Evolutionary conservation across 2,113 vertebrate species (phyloP), one percentile per base, ranked within the genome.

Genomic region (Genyomyrus donnyi): DNA sequence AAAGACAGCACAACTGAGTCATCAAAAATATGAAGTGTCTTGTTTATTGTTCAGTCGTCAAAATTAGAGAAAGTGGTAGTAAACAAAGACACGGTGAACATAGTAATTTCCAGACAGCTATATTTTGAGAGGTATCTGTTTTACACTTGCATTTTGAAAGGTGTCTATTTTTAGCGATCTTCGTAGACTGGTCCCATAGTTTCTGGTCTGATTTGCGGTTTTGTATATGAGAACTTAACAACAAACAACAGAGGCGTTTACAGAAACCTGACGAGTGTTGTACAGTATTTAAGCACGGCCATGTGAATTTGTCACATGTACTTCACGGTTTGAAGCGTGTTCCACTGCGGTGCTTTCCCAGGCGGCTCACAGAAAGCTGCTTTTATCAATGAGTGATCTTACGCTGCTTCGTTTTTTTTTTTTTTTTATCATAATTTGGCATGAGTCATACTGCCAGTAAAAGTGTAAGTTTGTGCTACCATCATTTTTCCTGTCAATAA

Each of bases 221-320:
- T 10, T 45, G 53, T 66, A 27, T 62, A 66, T 62, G 56, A 62
- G 53, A 62, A 66, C 1, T 17, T 8, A 88, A 62, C 53, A 74
- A 88, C 62, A 89, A 88, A 91, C 80, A 91, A 62, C 42, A 83
- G 87, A 83, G 90, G 90, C 56, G 90, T 91, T 91, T 91, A 70
- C 90, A 74, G 88, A 89, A 91, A 91, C 88, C 31, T 74, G 83
- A 52, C n/a, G 35, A 88, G 15, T 19, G 5, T 56, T 19, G 56
- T 66, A 45, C 48, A 49, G 42, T 62, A 52, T 49, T 86, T 24
- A n/a, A 31, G 17, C n/a, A 31, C 10, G 46, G 19, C 66, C 62
- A 27, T 42, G 15, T 53, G 31, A 45, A 24, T 10, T 45, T 49
- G 39, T 91, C 53, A 42, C 90, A 89, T 84, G 87, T 84, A 9